Evolutionary conservation across 2,888 invertebrate genomes (phyloP).

Genomic region (Eurois occulta): DNA sequence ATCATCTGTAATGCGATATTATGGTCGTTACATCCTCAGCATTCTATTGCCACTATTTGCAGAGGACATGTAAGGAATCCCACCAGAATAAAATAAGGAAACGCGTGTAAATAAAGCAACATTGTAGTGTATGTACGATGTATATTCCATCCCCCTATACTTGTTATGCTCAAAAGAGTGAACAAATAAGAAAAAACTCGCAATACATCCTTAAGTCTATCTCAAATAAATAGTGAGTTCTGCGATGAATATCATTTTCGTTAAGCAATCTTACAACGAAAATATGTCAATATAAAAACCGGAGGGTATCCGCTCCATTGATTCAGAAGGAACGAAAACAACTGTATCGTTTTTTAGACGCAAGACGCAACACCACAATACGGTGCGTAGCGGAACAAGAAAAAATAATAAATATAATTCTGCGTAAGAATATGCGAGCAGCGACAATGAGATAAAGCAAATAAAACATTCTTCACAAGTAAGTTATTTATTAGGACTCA

Average conservation of each 20-base stretch:
- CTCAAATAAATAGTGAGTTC: slow-evolving; percentile 63
- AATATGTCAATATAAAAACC: slow-evolving; percentile 62
- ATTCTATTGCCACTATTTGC: slow-evolving; percentile 32
- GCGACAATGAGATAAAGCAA: slow-evolving; percentile 1
- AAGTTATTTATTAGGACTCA: slow-evolving; percentile 1
- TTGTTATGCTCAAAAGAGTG: slow-evolving; percentile 71
- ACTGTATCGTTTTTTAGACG: slow-evolving; percentile 42
- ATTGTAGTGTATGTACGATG: slow-evolving; percentile 36
- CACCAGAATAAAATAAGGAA: slow-evolving; percentile 58
- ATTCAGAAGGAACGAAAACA: slow-evolving; percentile 46
- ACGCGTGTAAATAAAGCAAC: slow-evolving; percentile 67
- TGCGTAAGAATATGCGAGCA: slow-evolving; percentile 6
- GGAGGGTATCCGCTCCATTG: slow-evolving; percentile 56
- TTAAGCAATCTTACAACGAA: slow-evolving; percentile 55
- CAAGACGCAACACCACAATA: slow-evolving; percentile 9
- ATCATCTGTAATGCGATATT: background rate
- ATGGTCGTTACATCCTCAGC: slow-evolving; percentile 7
- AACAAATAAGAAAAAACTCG: slow-evolving; percentile 66
- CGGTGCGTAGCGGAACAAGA: background rate
- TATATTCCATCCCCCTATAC: slow-evolving; percentile 65
- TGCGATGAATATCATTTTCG: slow-evolving; percentile 64
- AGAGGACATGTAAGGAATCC: slow-evolving; percentile 44
- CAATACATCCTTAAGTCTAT: slow-evolving; percentile 40
- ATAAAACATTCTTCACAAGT: slow-evolving; percentile 5
- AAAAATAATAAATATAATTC: slow-evolving; percentile 23